These are phyloP conservation scores for Sternotherus odoratus DNA, from an alignment of 2,797 vertebrate species.

Conservation along the genomic window DNA sequence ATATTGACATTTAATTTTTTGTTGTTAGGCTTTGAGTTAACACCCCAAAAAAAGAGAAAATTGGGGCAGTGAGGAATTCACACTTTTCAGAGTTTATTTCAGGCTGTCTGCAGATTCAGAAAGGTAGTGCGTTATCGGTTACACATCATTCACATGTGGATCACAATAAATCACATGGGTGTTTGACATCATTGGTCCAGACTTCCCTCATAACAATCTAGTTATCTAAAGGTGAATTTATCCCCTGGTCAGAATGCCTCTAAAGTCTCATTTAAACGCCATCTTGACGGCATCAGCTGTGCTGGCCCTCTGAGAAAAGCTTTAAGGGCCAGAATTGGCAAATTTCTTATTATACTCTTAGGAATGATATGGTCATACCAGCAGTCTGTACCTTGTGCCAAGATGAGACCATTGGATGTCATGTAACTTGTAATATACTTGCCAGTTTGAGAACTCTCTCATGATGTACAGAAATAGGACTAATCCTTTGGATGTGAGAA, in stretches of 20 bases:
- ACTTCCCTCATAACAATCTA: constrained; percentile 48
- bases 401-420: neutral
- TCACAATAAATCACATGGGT: constrained; percentile 53
- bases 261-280: neutral
- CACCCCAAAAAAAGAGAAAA: fast-evolving
- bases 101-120: constrained; percentile 38
- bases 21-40: neutral
- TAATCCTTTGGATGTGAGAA: neutral
- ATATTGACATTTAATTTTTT: constrained; percentile 1
- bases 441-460: neutral
- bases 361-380: neutral
- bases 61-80: fast-evolving
- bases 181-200: constrained; percentile 52
- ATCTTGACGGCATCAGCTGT: neutral
- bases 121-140: constrained; percentile 41
- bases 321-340: neutral
- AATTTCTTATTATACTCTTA: constrained; percentile 6
- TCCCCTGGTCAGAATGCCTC: neutral
- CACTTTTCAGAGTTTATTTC: neutral
- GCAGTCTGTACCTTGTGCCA: neutral
- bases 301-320: neutral
- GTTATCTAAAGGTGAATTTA: constrained; percentile 14
- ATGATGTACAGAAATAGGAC: neutral
- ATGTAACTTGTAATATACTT: neutral
- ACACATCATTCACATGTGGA: constrained; percentile 36